These are phyloP conservation scores for Rhinoraja longicauda DNA, from an alignment of 2,797 vertebrate species.

Conservation along the genomic window DNA sequence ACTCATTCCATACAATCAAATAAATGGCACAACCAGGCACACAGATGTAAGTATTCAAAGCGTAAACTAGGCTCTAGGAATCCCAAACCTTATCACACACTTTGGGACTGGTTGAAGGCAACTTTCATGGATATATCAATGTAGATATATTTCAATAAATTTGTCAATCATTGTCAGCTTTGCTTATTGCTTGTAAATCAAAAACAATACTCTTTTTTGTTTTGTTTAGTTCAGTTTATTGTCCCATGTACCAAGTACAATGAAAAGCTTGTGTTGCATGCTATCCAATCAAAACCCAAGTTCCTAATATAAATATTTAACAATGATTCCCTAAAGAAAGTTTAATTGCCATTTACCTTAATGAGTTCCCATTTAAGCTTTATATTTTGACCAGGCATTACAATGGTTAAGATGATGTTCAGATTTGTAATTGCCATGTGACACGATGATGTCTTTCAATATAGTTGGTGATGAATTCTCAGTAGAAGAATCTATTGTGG, in stretches of 20 bases:
- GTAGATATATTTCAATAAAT: background rate
- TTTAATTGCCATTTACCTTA: background rate
- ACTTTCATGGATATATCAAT: background rate
- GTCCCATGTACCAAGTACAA: too few species aligned
- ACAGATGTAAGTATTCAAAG: too few species aligned
- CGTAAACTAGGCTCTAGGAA: too few species aligned
- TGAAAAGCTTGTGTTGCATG: too few species aligned
- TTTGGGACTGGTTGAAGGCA: too few species aligned
- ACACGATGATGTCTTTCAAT: background rate
- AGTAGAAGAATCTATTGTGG: conserved; percentile 20
- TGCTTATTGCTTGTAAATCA: background rate
- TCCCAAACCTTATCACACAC: too few species aligned
- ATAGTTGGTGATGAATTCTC: background rate
- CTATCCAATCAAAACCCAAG: too few species aligned
- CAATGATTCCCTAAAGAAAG: too few species aligned
- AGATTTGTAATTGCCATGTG: background rate
- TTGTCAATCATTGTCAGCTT: background rate
- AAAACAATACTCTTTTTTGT: background rate
- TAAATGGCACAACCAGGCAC: too few species aligned
- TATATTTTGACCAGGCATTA: background rate
- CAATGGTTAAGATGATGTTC: background rate
- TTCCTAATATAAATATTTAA: background rate
- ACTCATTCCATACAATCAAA: too few species aligned
- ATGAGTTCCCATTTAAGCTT: background rate
- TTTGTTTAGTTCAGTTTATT: too few species aligned